These are phyloP conservation scores for Pristis pectinata DNA, from an alignment of 2,797 vertebrate genomes.

Conservation along the genomic window DNA sequence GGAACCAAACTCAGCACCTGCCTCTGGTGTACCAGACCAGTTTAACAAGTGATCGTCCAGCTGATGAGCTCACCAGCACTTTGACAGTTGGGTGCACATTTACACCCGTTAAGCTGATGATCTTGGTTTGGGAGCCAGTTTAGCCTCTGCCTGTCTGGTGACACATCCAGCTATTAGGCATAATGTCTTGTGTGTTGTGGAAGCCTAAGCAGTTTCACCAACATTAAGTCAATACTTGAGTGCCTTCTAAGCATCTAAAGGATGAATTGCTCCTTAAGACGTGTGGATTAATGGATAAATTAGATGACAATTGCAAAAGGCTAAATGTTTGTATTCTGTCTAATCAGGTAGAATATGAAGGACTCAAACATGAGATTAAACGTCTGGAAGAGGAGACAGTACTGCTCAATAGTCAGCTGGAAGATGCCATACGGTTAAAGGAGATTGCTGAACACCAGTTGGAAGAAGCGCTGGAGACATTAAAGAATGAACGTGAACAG, in stretches of 20 bases:
- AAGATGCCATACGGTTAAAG: conserved; percentile 87
- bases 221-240: neutral
- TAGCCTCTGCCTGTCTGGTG: neutral
- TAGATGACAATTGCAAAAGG: neutral
- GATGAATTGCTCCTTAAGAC: neutral
- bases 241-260: neutral
- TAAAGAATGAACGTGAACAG: conserved; percentile 92
- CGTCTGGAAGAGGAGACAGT: conserved; percentile 91
- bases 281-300: neutral
- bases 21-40: neutral
- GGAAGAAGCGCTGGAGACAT: conserved; percentile 86
- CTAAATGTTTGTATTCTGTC: conserved; percentile 49
- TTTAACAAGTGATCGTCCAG: neutral
- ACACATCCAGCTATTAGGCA: neutral
- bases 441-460: conserved; percentile 88
- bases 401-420: conserved; percentile 93
- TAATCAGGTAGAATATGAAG: conserved; percentile 92
- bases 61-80: neutral
- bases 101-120: neutral
- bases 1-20: neutral
- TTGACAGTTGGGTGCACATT: neutral
- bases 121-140: neutral
- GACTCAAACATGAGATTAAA: conserved; percentile 95
- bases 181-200: neutral
- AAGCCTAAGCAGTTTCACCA: neutral